Evolutionary conservation across 2,113 vertebrate species (phyloP).

Genomic region (Ranitomeya variabilis): DNA sequence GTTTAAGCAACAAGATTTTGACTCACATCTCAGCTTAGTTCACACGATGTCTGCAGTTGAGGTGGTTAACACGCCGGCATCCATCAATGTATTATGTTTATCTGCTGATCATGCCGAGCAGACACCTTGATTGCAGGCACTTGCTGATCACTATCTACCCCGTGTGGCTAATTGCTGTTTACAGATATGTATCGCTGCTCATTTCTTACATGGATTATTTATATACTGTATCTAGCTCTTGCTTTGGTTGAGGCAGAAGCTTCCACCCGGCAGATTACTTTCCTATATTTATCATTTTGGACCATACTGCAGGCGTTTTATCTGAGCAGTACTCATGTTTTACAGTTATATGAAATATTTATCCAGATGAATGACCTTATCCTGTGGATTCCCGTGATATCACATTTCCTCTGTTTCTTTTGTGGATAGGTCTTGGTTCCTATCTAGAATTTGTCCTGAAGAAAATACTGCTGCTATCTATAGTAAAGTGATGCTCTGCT

Average conservation of each 20-base stretch:
- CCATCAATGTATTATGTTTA: not conserved
- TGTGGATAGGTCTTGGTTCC: not conserved
- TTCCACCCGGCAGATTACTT: not conserved
- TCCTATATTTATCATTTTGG: not conserved
- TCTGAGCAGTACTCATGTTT: not conserved
- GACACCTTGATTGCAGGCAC: not conserved
- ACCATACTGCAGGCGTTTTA: not conserved
- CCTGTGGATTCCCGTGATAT: not conserved
- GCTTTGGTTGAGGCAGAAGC: not conserved
- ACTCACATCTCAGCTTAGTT: not conserved
- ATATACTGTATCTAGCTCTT: not conserved
- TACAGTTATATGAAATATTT: constrained; percentile 12
- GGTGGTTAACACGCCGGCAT: not conserved
- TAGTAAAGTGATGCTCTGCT: not conserved
- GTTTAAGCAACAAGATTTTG: not conserved
- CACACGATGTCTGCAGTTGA: not conserved
- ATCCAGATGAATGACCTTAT: not conserved
- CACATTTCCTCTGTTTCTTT: not conserved
- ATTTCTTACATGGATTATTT: not conserved
- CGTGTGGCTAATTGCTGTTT: not conserved
- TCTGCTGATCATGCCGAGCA: not conserved
- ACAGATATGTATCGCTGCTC: constrained; percentile 20
- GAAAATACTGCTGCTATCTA: not conserved
- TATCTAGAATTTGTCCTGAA: not conserved
- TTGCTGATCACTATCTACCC: not conserved